Evolutionary conservation across 2,888 invertebrate species (phyloP).

Genomic region (Plutella xylostella): DNA sequence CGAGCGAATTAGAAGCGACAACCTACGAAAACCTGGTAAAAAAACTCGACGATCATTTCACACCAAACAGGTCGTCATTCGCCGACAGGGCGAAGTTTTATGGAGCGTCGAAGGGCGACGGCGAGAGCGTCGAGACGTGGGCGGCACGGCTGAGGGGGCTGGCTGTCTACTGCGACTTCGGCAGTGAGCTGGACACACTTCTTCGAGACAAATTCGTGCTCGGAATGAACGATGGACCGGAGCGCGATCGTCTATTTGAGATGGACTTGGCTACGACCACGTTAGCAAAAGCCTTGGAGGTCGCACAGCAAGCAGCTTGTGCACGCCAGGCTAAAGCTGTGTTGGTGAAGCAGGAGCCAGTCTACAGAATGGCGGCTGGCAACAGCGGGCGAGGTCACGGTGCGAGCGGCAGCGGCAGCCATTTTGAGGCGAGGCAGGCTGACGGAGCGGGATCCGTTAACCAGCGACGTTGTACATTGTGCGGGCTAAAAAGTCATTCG

Average conservation of each 20-base stretch:
- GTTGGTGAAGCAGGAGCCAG: background rate
- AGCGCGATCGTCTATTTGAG: conserved; percentile 3
- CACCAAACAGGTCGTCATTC: no score
- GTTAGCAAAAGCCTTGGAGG: background rate
- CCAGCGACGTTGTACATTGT: background rate
- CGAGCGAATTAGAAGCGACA: background rate
- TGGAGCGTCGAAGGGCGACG: background rate
- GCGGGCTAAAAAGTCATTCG: background rate
- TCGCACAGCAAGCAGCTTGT: conserved; percentile 1
- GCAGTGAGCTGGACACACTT: background rate
- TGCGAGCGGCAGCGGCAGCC: no score
- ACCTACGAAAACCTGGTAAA: background rate
- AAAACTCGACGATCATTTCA: background rate
- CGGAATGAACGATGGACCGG: conserved; percentile 1
- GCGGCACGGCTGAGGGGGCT: conserved; percentile 3
- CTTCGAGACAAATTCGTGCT: conserved; percentile 11
- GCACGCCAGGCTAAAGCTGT: background rate
- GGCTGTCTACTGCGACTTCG: conserved; percentile 2
- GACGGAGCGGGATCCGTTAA: no score
- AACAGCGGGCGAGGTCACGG: background rate
- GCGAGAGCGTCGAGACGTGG: conserved; percentile 2
- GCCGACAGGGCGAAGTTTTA: no score
- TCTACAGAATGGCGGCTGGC: background rate
- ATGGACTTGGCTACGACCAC: background rate
- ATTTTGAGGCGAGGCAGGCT: no score